phyloP scores from a whole-genome alignment of 2,113 vertebrate genomes.

The Leuciscus idus region DNA sequence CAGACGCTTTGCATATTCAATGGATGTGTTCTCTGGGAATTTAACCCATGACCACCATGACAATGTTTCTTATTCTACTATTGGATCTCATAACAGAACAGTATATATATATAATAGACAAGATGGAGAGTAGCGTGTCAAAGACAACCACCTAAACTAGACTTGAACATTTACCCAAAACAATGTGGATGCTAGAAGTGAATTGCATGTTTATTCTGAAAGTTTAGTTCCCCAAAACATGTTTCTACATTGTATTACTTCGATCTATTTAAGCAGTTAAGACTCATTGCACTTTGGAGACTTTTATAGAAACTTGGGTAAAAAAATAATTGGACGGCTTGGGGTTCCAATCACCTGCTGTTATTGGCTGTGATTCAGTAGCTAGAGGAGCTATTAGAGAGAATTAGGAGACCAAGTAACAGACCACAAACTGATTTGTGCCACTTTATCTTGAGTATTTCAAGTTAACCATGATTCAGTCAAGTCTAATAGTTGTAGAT shows the following conservation, averaged over 20 bases:
- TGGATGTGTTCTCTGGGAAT: not conserved
- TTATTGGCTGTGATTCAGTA: conserved; percentile 5
- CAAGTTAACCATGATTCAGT: not conserved
- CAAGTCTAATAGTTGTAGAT: not conserved
- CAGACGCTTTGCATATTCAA: not conserved
- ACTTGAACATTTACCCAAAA: not conserved
- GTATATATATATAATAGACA: not conserved
- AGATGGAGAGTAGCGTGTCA: not conserved
- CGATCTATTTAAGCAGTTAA: not conserved
- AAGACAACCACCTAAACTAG: not conserved
- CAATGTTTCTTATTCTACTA: not conserved
- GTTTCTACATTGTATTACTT: not conserved
- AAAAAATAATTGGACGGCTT: conserved; percentile 6
- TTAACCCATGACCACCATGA: not conserved
- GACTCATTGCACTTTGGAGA: conserved; percentile 23
- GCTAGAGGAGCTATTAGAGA: conserved; percentile 8
- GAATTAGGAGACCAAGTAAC: not conserved
- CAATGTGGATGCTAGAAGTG: no score
- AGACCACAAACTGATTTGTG: not conserved
- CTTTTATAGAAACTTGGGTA: conserved; percentile 9
- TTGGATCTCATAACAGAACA: not conserved
- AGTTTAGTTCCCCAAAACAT: not conserved
- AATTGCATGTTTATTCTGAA: not conserved
- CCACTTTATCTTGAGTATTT: conserved; percentile 3
- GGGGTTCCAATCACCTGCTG: conserved; percentile 33